Evolutionary conservation across 2,888 invertebrate genomes (phyloP).

Genomic region (Pachydiplax longipennis): DNA sequence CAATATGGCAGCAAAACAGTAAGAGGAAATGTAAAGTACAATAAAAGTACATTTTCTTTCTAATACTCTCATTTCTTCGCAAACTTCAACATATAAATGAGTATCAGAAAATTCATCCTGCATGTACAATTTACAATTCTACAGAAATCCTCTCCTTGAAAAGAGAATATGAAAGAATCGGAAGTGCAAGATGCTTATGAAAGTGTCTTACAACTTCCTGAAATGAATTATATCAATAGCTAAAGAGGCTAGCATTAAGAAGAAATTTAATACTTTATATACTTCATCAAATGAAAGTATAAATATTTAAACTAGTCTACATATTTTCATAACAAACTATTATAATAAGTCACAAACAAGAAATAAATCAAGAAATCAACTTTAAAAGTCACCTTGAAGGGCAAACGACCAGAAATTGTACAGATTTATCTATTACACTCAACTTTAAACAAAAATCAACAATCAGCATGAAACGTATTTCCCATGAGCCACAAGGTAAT

Average conservation of each 20-base stretch:
- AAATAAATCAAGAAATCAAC: neutral
- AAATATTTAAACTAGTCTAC: constrained; percentile 38
- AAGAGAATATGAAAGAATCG: constrained; percentile 8
- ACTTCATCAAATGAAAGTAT: constrained; percentile 43
- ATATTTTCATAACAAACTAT: constrained; percentile 28
- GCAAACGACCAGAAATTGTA: neutral
- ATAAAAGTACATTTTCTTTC: constrained; percentile 45
- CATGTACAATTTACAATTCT: constrained; percentile 4
- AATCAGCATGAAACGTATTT: neutral
- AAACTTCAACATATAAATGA: constrained; percentile 30
- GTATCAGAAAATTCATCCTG: constrained; percentile 29
- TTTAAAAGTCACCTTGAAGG: neutral
- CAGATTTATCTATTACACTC: constrained; percentile 2
- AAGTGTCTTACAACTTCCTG: neutral
- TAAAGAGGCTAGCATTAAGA: constrained; percentile 26
- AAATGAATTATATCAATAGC: constrained; percentile 31
- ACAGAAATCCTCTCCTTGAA: constrained; percentile 18
- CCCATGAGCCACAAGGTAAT: constrained; percentile 20
- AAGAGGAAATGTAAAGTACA: constrained; percentile 41
- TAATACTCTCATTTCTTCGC: constrained; percentile 25
- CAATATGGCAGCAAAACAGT: neutral
- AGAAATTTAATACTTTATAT: constrained; percentile 29
- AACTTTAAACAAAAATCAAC: constrained; percentile 30
- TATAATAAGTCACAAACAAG: neutral
- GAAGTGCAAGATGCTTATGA: neutral